Conservation (phyloP, 1,140 invertebrate genomes). For the Radopholus similis region DNA sequence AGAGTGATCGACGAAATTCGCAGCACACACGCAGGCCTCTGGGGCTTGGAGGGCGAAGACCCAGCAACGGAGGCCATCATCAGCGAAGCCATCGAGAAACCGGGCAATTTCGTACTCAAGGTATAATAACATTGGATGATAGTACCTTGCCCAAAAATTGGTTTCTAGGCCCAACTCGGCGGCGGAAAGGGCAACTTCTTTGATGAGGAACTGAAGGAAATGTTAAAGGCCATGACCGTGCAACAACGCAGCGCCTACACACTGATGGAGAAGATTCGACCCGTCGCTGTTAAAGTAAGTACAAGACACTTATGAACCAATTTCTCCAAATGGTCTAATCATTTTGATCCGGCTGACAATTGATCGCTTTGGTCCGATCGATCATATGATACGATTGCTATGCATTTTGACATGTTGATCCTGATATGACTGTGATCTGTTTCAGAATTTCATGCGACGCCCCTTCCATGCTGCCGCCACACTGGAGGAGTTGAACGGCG, state of each 20-base stretch:
- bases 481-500: background rate
- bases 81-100: background rate
- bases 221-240: background rate
- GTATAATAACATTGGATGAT: too few species aligned
- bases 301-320: too few species aligned
- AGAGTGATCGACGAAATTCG: background rate
- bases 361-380: background rate
- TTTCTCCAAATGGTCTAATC: too few species aligned
- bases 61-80: background rate
- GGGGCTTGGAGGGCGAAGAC: constrained; percentile 5
- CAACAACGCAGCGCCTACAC: constrained; percentile 2
- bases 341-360: background rate
- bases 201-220: constrained; percentile 1
- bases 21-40: constrained; percentile 7
- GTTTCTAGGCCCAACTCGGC: background rate
- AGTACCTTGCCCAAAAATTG: too few species aligned
- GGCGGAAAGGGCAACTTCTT: constrained; percentile 4
- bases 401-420: background rate
- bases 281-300: constrained; percentile 10
- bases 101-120: constrained; percentile 2
- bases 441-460: constrained; percentile 10
- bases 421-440: background rate
- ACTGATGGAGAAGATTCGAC: background rate
- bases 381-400: background rate
- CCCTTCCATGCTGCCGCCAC: background rate